Evolutionary conservation across 2,888 invertebrate species (phyloP).

Genomic region (Ichneumon xanthorius): DNA sequence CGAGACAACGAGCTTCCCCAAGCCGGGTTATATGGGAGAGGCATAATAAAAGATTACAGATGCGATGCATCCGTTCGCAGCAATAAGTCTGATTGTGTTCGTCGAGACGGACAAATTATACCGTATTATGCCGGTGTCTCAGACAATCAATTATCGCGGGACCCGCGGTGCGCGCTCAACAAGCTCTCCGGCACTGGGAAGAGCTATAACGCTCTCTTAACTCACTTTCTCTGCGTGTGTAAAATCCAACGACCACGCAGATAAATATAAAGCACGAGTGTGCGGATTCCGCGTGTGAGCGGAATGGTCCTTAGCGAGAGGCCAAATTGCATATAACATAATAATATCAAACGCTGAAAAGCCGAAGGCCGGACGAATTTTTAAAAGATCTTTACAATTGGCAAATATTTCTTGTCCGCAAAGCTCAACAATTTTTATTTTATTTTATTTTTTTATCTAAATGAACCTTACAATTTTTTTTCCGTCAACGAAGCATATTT

Average conservation of each 20-base stretch:
- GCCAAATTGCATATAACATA: constrained; percentile 12
- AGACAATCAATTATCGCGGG: constrained; percentile 82
- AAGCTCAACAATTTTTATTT: background rate
- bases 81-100: constrained; percentile 84
- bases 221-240: constrained; percentile 64
- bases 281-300: constrained; percentile 14
- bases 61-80: constrained; percentile 84
- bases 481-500: too few relatives aligned
- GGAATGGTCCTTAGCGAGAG: background rate
- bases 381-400: background rate
- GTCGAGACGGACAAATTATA: constrained; percentile 83
- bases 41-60: constrained; percentile 84
- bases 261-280: constrained; percentile 9
- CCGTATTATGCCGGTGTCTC: constrained; percentile 83
- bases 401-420: background rate
- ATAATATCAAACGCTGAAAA: constrained; percentile 18
- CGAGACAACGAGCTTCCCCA: constrained; percentile 3
- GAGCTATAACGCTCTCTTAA: constrained; percentile 9
- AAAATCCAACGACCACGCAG: constrained; percentile 29
- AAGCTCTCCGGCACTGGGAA: constrained; percentile 61
- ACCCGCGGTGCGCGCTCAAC: constrained; percentile 68
- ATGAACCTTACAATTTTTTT: too few relatives aligned
- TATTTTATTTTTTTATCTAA: too few relatives aligned
- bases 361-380: background rate
- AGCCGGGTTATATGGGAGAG: constrained; percentile 66